Evolutionary conservation across 2,888 invertebrate genomes (phyloP), one percentile per base, ranked within the genome.

Genomic region (Chouioia cunea): DNA sequence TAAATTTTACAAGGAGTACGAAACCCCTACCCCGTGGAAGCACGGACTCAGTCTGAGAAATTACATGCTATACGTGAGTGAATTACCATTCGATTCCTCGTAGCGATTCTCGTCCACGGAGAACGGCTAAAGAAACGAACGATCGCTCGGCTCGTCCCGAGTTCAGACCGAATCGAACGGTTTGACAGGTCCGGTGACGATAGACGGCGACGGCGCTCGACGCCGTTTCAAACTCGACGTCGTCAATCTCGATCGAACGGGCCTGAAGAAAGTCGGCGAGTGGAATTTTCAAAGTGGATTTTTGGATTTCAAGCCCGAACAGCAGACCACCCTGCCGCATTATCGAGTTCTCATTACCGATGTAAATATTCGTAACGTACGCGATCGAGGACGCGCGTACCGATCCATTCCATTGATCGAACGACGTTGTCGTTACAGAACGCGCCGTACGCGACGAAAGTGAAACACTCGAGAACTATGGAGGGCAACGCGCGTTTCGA

Each of bases 391-490:
- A n/a, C n/a, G n/a, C n/a, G n/a, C n/a, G n/a, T n/a, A n/a, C n/a
- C n/a, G n/a, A n/a, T n/a, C n/a, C n/a, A n/a, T n/a, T n/a, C n/a
- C n/a, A n/a, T n/a, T n/a, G n/a, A n/a, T n/a, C n/a, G n/a, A n/a
- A n/a, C n/a, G n/a, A n/a, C n/a, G n/a, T n/a, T n/a, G n/a, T n/a
- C n/a, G n/a, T n/a, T n/a, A n/a, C n/a, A 96, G 96, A 94, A 93
- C 81, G 89, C 91, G 53, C 97, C 97, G 0, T 97, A 97, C 79
- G 93, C 94, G 14, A 95, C 96, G 94, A 83, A 92, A 16, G 95
- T 92, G 82, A 90, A 93, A 79, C 91, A 92, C 0, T 83, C 91
- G 18, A 86, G 82, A 0, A 86, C 85, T 74, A 87, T 94, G 66
- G 89, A 88, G 58, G 96, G 95, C 1, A 96, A 96, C 80, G 93